Conservation (phyloP, 2,113 vertebrate genomes). For the Dicrurus megarhynchus region DNA sequence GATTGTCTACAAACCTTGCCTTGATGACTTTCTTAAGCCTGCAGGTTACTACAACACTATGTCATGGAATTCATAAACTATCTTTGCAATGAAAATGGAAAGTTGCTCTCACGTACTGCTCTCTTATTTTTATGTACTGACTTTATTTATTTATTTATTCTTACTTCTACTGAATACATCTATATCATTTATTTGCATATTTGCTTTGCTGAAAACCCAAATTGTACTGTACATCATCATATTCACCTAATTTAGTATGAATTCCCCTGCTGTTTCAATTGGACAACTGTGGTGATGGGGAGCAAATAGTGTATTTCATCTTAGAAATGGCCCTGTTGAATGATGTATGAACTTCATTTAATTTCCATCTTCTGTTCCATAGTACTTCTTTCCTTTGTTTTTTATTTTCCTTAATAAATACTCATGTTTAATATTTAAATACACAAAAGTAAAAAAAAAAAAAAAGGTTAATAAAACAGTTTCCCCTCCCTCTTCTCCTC, state of each 20-base stretch:
- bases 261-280: background rate
- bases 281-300: background rate
- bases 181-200: background rate
- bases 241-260: background rate
- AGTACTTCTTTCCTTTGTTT: background rate
- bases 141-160: background rate
- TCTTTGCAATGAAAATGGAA: background rate
- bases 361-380: background rate
- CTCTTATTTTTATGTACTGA: background rate
- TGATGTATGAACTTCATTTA: background rate
- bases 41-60: background rate
- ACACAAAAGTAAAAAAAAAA: background rate
- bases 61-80: background rate
- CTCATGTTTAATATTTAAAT: background rate
- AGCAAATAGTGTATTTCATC: background rate
- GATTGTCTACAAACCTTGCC: background rate
- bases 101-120: background rate
- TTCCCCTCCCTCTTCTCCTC: background rate
- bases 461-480: background rate
- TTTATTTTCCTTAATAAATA: background rate
- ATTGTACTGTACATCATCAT: background rate
- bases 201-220: background rate
- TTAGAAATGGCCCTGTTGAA: background rate
- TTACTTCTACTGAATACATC: background rate
- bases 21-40: background rate